A percentile compares a stretch with the other conserved stretches of the same genome.
phyloP scores from a whole-genome alignment of 2,888 invertebrate species.

The Cephus sareptanus region DNA sequence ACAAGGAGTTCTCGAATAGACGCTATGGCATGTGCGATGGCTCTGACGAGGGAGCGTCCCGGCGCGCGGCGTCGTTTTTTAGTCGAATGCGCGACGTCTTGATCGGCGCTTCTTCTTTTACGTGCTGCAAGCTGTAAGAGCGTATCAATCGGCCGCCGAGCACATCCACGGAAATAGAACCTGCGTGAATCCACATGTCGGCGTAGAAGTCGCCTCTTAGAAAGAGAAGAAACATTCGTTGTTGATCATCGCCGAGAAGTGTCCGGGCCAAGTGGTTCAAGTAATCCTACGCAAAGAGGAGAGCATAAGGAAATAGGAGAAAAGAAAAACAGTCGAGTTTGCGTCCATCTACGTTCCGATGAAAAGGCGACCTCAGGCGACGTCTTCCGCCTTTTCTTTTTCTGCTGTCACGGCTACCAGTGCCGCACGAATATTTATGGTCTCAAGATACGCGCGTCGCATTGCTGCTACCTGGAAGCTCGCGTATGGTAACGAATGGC shows the following conservation, averaged over 20 bases:
- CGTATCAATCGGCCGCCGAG: background rate
- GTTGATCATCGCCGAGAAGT: background rate
- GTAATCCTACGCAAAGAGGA: background rate
- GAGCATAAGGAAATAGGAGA: background rate
- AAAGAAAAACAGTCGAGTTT: background rate
- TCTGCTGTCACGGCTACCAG: background rate
- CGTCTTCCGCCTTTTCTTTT: background rate
- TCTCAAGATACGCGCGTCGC: background rate
- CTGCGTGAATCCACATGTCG: background rate
- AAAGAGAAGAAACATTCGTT: background rate
- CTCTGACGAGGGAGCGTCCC: constrained; percentile 4
- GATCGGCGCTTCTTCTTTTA: constrained; percentile 28
- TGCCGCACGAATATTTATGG: background rate
- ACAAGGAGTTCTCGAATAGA: background rate
- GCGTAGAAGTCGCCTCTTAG: background rate
- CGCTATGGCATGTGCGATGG: background rate
- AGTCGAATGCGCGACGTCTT: constrained; percentile 32
- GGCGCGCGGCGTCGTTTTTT: constrained; percentile 26
- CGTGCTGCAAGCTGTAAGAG: background rate
- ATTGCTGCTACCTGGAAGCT: background rate
- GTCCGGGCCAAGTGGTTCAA: background rate
- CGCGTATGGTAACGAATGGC: background rate
- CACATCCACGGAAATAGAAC: background rate
- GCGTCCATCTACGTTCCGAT: background rate
- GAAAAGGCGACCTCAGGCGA: background rate